A percentile compares a stretch with the other conserved stretches of the same genome.
phyloP scores from a whole-genome alignment of 2,797 vertebrate genomes.

The Microctenopoma stevenorrisi region DNA sequence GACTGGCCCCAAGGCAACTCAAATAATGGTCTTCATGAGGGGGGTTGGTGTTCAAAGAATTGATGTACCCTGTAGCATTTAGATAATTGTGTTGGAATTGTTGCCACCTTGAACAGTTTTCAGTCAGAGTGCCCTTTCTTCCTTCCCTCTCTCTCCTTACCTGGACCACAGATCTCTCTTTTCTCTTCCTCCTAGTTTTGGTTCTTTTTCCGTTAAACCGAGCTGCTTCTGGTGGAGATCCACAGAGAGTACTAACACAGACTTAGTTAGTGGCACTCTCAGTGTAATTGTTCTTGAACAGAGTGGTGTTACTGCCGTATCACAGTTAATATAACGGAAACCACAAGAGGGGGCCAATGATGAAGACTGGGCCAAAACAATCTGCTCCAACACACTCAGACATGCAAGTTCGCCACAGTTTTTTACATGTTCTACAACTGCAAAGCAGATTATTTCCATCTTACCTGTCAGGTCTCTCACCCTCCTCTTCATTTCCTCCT shows the following conservation, averaged over 20 bases:
- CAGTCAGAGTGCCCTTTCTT: constrained; percentile 39
- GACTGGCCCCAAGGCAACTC: constrained; percentile 94
- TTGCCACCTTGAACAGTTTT: constrained; percentile 69
- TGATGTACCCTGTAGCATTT: constrained; percentile 78
- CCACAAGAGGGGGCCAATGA: constrained; percentile 72
- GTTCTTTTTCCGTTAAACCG: neutral
- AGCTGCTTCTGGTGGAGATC: constrained; percentile 20
- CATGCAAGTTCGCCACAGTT: constrained; percentile 30
- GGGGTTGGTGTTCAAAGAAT: constrained; percentile 69
- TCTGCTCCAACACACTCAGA: neutral
- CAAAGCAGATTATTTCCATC: constrained; percentile 59
- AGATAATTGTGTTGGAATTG: constrained; percentile 80
- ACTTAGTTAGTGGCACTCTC: neutral
- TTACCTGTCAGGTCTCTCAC: constrained; percentile 54
- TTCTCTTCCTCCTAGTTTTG: constrained; percentile 14
- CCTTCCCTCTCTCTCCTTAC: constrained; percentile 46
- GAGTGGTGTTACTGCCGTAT: constrained; percentile 23
- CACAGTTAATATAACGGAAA: constrained; percentile 54
- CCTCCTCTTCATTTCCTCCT: constrained; percentile 55
- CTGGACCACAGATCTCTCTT: constrained; percentile 21
- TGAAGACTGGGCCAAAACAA: constrained; percentile 26
- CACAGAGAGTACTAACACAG: constrained; percentile 9
- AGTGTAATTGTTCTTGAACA: constrained; percentile 29
- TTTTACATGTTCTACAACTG: constrained; percentile 64
- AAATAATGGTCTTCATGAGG: constrained; percentile 66